phyloP scores from a whole-genome alignment of 2,113 vertebrate genomes.

The Tauraco erythrolophus region DNA sequence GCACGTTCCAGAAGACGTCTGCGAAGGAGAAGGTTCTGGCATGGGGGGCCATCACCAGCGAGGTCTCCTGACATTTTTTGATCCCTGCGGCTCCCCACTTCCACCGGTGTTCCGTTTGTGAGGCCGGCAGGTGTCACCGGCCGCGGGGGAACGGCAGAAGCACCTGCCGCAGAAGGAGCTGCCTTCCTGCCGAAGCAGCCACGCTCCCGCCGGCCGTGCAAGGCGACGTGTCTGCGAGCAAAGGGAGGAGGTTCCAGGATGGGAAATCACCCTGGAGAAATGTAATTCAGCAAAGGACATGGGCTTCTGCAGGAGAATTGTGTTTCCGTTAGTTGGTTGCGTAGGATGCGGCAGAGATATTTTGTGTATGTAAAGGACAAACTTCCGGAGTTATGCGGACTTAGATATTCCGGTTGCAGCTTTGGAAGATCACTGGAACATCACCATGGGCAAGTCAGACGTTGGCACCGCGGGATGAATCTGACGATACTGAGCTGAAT shows the following conservation, averaged over 20 bases:
- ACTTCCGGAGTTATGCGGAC: not conserved
- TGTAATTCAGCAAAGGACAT: not conserved
- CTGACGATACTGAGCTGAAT: not conserved
- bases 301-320: not conserved
- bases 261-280: not conserved
- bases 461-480: fast-evolving
- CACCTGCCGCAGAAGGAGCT: not conserved
- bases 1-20: not conserved
- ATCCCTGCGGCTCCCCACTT: not conserved
- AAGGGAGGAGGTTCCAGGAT: not conserved
- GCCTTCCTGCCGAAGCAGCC: not conserved
- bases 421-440: not conserved
- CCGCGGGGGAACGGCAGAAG: too few relatives aligned
- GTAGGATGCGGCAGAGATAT: not conserved
- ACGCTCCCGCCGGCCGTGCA: fast-evolving
- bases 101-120: too few relatives aligned
- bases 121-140: too few relatives aligned
- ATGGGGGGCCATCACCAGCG: not conserved
- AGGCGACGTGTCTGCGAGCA: not conserved
- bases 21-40: not conserved
- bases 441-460: not conserved
- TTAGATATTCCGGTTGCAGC: fast-evolving
- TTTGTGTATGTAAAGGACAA: not conserved
- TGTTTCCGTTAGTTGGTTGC: not conserved
- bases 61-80: not conserved